A percentile compares a stretch with the other conserved stretches of the same genome.
phyloP scores from a whole-genome alignment of 2,113 vertebrate genomes.

The Tinamus guttatus region DNA sequence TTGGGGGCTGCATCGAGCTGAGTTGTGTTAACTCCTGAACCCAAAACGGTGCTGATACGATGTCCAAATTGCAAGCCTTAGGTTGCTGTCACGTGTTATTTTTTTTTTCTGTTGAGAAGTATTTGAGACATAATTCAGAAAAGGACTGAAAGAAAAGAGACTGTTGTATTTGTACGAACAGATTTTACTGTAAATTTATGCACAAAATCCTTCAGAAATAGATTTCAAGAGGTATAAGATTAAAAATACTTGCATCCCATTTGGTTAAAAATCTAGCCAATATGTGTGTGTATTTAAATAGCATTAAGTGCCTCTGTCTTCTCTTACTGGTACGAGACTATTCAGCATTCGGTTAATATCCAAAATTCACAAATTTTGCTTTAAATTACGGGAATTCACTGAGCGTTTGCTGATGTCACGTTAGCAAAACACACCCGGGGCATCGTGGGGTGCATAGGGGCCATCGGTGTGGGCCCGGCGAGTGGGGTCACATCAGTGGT shows the following conservation, averaged over 20 bases:
- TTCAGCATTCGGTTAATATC: conserved; percentile 2
- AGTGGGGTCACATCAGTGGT: rapidly evolving
- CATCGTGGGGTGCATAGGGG: background rate
- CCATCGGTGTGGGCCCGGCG: rapidly evolving
- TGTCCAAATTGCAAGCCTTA: background rate
- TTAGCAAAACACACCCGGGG: rapidly evolving
- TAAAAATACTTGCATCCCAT: conserved; percentile 32
- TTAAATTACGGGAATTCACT: background rate
- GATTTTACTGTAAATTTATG: background rate
- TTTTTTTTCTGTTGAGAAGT: rapidly evolving
- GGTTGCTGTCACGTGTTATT: background rate
- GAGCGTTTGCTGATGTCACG: background rate
- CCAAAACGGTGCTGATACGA: background rate
- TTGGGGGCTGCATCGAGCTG: background rate
- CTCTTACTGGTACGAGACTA: conserved; percentile 12
- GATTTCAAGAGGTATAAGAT: background rate
- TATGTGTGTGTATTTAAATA: background rate
- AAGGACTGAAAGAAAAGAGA: background rate
- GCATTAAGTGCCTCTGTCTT: background rate
- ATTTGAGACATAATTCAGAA: background rate
- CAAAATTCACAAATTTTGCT: background rate
- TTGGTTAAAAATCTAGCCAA: conserved; percentile 30
- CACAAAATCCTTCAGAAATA: background rate
- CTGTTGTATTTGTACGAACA: background rate
- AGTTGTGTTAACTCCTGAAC: too few relatives aligned